These are phyloP conservation scores for Semicossyphus pulcher DNA, from an alignment of 2,113 vertebrate genomes.

Conservation along the genomic window DNA sequence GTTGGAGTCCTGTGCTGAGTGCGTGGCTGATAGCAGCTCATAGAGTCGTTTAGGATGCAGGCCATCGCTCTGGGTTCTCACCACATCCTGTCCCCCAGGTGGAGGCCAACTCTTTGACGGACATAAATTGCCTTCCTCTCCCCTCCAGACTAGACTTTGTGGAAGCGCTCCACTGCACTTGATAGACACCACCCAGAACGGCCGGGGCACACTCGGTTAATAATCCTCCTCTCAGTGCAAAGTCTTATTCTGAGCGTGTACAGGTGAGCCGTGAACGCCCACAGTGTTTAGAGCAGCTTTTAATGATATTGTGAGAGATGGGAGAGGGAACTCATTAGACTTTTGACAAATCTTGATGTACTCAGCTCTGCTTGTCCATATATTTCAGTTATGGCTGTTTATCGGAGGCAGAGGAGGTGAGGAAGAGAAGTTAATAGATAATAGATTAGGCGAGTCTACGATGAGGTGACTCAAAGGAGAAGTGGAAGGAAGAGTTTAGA, in stretches of 20 bases:
- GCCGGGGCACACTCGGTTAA: slow-evolving; percentile 72
- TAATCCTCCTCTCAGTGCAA: slow-evolving; percentile 64
- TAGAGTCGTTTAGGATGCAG: slow-evolving; percentile 70
- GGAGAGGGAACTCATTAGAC: slow-evolving; percentile 18
- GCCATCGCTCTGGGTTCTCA: slow-evolving; percentile 45
- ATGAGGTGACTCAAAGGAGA: slow-evolving; percentile 51
- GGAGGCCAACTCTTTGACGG: slow-evolving; percentile 77
- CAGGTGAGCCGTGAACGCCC: slow-evolving; percentile 22
- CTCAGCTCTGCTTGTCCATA: slow-evolving; percentile 23
- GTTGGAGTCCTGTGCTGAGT: slow-evolving; percentile 19
- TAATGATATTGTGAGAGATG: slow-evolving; percentile 25
- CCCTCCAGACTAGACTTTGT: slow-evolving; percentile 75
- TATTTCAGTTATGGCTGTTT: slow-evolving; percentile 32
- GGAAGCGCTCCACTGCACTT: slow-evolving; percentile 82
- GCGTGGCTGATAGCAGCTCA: slow-evolving; percentile 18
- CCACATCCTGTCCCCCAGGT: slow-evolving; percentile 73
- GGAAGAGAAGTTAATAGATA: slow-evolving; percentile 25
- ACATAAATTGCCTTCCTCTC: slow-evolving; percentile 82
- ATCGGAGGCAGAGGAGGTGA: slow-evolving; percentile 19
- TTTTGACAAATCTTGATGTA: slow-evolving; percentile 29
- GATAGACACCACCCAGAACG: slow-evolving; percentile 82
- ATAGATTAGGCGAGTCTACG: slow-evolving; percentile 33
- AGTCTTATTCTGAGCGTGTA: slow-evolving; percentile 44
- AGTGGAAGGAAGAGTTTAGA: slow-evolving; percentile 61
- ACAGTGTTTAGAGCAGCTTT: slow-evolving; percentile 32